phyloP scores from a whole-genome alignment of 2,888 invertebrate species.

The Halictus ligatus region DNA sequence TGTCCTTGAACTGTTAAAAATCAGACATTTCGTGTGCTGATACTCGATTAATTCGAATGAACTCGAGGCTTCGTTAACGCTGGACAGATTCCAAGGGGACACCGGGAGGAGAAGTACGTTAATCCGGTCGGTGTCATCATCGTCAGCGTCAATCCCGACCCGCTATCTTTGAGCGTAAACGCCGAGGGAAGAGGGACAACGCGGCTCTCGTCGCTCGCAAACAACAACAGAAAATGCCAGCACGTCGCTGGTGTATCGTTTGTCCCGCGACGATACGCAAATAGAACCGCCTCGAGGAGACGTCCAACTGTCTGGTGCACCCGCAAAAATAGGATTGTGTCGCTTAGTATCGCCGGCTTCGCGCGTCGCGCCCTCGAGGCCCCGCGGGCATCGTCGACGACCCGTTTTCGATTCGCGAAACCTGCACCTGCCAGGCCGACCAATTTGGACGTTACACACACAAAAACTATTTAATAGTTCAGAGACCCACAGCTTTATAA shows the following conservation, averaged over 20 bases:
- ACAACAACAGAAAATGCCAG: slow-evolving; percentile 70
- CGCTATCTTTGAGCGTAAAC: not conserved
- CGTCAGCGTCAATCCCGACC: not conserved
- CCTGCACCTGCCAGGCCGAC: not conserved
- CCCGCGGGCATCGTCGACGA: slow-evolving; percentile 38
- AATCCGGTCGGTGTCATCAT: not conserved
- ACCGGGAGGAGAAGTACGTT: not conserved
- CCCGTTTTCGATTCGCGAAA: not conserved
- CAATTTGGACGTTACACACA: not conserved
- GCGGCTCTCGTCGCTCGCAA: slow-evolving; percentile 23
- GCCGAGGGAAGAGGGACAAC: not conserved
- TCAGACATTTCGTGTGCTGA: no score
- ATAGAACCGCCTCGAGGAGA: slow-evolving; percentile 71
- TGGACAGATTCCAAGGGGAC: not conserved
- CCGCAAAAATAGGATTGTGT: slow-evolving; percentile 80
- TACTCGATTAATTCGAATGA: not conserved
- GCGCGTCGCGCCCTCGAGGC: slow-evolving; percentile 33
- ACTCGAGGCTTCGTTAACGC: not conserved
- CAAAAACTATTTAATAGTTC: no score
- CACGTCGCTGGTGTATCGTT: slow-evolving; percentile 48
- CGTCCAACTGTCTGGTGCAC: slow-evolving; percentile 82
- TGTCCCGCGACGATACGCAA: slow-evolving; percentile 68
- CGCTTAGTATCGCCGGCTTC: slow-evolving; percentile 53
- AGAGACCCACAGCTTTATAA: no score
- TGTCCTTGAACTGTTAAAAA: no score